phyloP scores from a whole-genome alignment of 2,797 vertebrate species.

The Dendrocincla tyrannina region DNA sequence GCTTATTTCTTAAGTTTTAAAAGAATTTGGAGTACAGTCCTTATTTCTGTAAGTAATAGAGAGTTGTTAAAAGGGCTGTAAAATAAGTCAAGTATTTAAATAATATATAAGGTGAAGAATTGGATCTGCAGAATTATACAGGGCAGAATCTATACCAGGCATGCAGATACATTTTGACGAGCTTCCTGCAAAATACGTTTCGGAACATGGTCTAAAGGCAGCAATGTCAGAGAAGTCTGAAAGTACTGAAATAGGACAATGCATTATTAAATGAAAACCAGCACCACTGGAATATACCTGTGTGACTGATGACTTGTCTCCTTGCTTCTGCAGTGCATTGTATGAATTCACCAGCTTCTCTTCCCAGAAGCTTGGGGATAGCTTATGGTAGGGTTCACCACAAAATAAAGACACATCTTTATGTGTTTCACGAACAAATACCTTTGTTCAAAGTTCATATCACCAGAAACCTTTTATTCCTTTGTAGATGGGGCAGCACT shows the following conservation, averaged over 20 bases:
- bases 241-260: neutral
- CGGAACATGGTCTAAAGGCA: neutral
- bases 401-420: neutral
- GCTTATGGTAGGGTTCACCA: accelerated
- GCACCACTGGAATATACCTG: neutral
- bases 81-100: conserved; percentile 5
- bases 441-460: neutral
- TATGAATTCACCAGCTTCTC: neutral
- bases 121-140: neutral
- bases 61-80: neutral
- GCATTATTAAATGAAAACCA: neutral
- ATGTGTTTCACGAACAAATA: neutral
- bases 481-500: neutral
- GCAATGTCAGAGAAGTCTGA: neutral
- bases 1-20: neutral
- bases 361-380: neutral
- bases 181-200: neutral
- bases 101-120: neutral
- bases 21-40: neutral
- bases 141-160: neutral
- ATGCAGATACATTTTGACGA: neutral
- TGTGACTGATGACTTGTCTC: neutral
- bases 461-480: neutral
- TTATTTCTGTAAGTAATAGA: neutral
- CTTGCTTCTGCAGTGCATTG: neutral